phyloP scores from a whole-genome alignment of 2,888 invertebrate genomes.

The Cylloceria caligata region DNA sequence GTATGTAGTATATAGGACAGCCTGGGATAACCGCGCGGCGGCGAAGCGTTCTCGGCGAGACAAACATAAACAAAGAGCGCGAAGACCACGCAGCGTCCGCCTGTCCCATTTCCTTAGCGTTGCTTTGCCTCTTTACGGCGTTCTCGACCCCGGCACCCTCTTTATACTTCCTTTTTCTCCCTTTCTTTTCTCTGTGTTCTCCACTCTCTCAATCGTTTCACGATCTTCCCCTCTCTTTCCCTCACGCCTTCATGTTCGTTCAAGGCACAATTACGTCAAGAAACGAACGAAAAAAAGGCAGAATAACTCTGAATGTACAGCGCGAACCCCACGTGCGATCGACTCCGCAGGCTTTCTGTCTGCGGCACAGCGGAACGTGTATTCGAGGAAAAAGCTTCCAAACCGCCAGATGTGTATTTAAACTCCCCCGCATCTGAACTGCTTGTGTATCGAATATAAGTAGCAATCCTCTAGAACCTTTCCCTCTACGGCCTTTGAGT shows the following conservation, averaged over 20 bases:
- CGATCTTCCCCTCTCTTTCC: neutral
- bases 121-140: conserved; percentile 21
- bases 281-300: neutral
- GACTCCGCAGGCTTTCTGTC: conserved; percentile 19
- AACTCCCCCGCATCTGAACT: conserved; percentile 6
- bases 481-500: neutral
- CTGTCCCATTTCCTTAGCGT: conserved; percentile 31
- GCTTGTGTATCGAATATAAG: neutral
- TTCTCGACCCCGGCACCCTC: conserved; percentile 1
- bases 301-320: conserved; percentile 19
- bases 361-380: neutral
- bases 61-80: conserved; percentile 38
- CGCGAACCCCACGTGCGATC: conserved; percentile 38
- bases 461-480: neutral
- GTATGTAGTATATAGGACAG: neutral
- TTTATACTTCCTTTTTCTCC: neutral
- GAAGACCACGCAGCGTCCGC: conserved; percentile 10
- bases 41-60: conserved; percentile 22
- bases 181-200: neutral
- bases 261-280: conserved; percentile 41
- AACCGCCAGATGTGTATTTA: conserved; percentile 16
- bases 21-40: conserved; percentile 25
- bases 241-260: conserved; percentile 10
- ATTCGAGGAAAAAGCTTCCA: conserved; percentile 14
- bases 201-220: neutral